Evolutionary conservation across 2,113 vertebrate species (phyloP).

Genomic region (Saguinus midas): DNA sequence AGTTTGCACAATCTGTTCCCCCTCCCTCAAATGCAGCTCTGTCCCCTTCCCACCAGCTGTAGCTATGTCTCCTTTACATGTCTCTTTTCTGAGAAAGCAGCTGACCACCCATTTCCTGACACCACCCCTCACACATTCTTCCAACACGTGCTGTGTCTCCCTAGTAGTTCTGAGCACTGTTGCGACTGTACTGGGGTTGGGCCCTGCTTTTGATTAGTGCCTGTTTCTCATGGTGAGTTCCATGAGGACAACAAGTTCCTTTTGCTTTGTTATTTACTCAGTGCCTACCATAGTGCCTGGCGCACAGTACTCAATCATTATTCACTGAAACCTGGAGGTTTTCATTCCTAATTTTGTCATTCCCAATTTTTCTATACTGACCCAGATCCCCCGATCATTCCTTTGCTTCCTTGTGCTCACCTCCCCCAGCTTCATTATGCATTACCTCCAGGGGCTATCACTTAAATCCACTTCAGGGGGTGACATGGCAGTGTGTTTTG

Average conservation of each 20-base stretch:
- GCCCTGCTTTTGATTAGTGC: not conserved
- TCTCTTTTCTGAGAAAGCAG: not conserved
- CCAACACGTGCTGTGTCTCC: not conserved
- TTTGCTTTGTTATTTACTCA: not conserved
- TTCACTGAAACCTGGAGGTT: not conserved
- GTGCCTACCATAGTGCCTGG: not conserved
- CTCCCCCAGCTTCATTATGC: not conserved
- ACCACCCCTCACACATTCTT: not conserved
- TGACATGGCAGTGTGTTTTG: too few species aligned
- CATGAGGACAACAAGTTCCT: not conserved
- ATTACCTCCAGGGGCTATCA: not conserved
- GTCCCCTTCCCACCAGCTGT: not conserved
- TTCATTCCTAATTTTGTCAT: not conserved
- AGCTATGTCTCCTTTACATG: too few species aligned
- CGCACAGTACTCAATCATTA: not conserved
- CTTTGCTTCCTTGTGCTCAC: not conserved
- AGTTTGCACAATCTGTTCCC: not conserved
- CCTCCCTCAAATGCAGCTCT: not conserved
- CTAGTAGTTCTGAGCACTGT: too few species aligned
- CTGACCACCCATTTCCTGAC: accelerated
- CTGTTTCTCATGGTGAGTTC: not conserved
- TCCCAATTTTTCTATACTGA: not conserved
- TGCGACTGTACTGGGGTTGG: not conserved
- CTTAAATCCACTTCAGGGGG: not conserved
- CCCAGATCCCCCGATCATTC: not conserved